A percentile compares a stretch with the other conserved stretches of the same genome.
Evolutionary conservation across 2,113 vertebrate genomes (phyloP).

Genomic region (Rhombomys opimus): DNA sequence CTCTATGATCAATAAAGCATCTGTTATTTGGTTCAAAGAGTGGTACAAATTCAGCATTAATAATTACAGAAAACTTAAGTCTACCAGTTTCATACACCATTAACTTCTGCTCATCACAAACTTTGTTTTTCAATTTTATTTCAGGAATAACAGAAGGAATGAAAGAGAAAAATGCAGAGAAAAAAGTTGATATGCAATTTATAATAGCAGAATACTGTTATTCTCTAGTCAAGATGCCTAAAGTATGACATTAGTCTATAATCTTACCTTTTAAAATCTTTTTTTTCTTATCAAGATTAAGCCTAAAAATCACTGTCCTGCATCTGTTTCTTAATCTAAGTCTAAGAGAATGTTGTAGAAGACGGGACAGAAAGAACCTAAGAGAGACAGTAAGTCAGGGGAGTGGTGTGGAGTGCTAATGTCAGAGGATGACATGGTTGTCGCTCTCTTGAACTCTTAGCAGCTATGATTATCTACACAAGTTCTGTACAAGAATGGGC

Average conservation of each 20-base stretch:
- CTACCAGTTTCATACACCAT: neutral
- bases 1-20: neutral
- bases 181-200: neutral
- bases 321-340: neutral
- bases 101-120: neutral
- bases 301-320: neutral
- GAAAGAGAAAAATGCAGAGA: neutral
- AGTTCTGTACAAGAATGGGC: neutral
- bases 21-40: neutral
- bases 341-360: neutral
- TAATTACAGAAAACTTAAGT: neutral
- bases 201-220: neutral
- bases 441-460: neutral
- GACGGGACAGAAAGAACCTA: neutral
- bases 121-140: neutral
- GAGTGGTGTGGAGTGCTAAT: neutral
- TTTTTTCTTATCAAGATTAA: neutral
- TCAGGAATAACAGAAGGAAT: neutral
- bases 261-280: conserved; percentile 10
- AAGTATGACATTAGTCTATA: neutral
- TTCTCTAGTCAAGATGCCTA: neutral
- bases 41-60: neutral
- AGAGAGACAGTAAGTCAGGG: too few species aligned
- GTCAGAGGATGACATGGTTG: neutral
- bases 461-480: neutral